Base-by-base conservation (phyloP, 2,797 vertebrate genomes). In the Trachurus trachurus region DNA sequence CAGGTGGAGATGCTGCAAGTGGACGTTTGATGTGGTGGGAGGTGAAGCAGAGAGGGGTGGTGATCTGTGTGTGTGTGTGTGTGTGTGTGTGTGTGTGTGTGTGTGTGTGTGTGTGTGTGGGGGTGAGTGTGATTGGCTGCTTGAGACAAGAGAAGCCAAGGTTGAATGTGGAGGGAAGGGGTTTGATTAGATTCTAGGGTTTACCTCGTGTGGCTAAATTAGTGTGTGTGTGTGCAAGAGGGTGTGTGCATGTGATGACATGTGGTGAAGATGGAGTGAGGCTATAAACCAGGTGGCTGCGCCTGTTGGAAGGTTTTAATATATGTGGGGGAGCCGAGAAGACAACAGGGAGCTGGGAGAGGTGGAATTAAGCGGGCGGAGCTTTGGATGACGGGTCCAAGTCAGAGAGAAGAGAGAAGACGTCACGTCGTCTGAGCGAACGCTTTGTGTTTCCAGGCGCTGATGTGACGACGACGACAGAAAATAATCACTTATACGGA, bases 251-350 rank as follows among this genome's bases (percentile, higher is more conserved):
- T n/a, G 40, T 39, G 53, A 70, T 80, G 71, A 39, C 86, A 83
- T 88, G 87, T 68, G 82, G 87, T 70, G 71, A 88, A 88, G 88
- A 90, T 87, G 66, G 78, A 89, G 78, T 78, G 77, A 84, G 66
- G 80, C 77, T 82, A 81, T 86, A 82, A 92, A 86, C 47, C 82
- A 90, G 86, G 88, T 90, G 89, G 89, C 76, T 78, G 74, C 80
- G 79, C 74, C 77, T 85, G 79, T 80, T 77, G 89, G 84, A 83
- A 59, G 86, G 80, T 80, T 89, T 88, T 79, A 88, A 88, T 86
- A 87, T 70, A 81, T 84, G 78, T 64, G 61, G 67, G 64, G 42
- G 52, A 75, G 76, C 67, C 29, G 34, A 61, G 66, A 78, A 64
- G 71, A 88, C 69, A 68, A 86, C 64, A 57, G 64, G 80, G 70